Evolutionary conservation across 2,888 invertebrate genomes (phyloP).

Genomic region (Ichneumoninae sp.): DNA sequence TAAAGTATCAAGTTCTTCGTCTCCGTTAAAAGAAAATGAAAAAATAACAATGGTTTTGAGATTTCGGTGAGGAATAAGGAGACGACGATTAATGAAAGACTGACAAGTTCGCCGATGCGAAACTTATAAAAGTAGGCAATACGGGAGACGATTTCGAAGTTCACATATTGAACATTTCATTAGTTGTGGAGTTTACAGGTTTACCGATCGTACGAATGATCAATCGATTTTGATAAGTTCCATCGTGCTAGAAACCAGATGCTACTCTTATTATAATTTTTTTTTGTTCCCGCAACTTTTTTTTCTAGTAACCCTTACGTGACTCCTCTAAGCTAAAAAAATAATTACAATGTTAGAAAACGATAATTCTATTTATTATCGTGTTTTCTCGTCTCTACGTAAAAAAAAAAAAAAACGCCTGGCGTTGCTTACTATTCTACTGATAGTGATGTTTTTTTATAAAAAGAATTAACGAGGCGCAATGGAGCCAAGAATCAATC

Average conservation of each 20-base stretch:
- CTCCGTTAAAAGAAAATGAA: slow-evolving; percentile 10
- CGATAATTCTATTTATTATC: slow-evolving; percentile 55
- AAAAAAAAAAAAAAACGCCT: slow-evolving; percentile 40
- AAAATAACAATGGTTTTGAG: slow-evolving; percentile 15
- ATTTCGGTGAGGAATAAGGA: slow-evolving; percentile 30
- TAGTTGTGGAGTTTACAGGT: slow-evolving; percentile 17
- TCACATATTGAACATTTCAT: slow-evolving; percentile 21
- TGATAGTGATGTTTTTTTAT: slow-evolving; percentile 69
- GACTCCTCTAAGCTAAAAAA: slow-evolving; percentile 55
- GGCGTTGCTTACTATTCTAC: slow-evolving; percentile 66
- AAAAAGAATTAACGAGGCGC: slow-evolving; percentile 66
- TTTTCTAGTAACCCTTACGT: slow-evolving; percentile 58
- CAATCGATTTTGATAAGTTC: slow-evolving; percentile 50
- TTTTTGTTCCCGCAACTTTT: slow-evolving; percentile 31
- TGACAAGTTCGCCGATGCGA: slow-evolving; percentile 52
- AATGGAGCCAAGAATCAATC: slow-evolving; percentile 56
- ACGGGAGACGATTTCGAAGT: slow-evolving; percentile 20
- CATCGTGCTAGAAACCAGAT: slow-evolving; percentile 57
- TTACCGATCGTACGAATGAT: slow-evolving; percentile 55
- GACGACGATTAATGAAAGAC: slow-evolving; percentile 51
- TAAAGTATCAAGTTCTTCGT: slow-evolving; percentile 25
- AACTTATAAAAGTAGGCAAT: slow-evolving; percentile 24
- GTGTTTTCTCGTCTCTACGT: slow-evolving; percentile 60
- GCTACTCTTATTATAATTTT: slow-evolving; percentile 39
- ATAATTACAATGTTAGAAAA: slow-evolving; percentile 56